phyloP scores from a whole-genome alignment of 2,113 vertebrate species.

The Peromyscus polionotus region DNA sequence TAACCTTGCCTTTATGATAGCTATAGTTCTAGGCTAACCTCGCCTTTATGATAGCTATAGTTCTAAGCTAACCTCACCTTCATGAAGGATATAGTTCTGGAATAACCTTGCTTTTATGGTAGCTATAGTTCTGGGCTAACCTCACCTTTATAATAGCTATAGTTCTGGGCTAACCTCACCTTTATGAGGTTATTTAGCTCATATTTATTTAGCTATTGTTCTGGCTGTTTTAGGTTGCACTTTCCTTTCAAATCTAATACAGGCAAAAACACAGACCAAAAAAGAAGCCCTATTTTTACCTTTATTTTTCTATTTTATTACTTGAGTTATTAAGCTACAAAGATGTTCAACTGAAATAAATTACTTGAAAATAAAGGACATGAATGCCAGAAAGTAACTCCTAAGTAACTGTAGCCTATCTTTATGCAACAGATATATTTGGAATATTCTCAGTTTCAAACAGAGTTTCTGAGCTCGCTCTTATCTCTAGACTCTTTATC shows the following conservation, averaged over 20 bases:
- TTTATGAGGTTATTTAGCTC: no score
- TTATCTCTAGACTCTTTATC: constrained; percentile 60
- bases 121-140: neutral
- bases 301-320: neutral
- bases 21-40: neutral
- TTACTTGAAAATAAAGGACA: constrained; percentile 5
- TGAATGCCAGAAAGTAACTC: neutral
- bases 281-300: neutral
- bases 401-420: constrained; percentile 43
- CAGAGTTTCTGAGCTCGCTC: constrained; percentile 14
- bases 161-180: no score
- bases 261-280: neutral
- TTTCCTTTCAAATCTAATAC: neutral
- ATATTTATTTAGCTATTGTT: neutral
- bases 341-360: neutral
- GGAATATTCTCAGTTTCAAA: constrained; percentile 75
- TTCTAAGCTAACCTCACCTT: neutral
- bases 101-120: neutral
- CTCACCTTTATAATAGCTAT: neutral
- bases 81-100: no score
- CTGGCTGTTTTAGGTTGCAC: neutral
- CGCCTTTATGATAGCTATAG: neutral
- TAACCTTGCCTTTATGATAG: neutral
- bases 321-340: constrained; percentile 46
- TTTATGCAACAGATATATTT: constrained; percentile 62